A percentile compares a stretch with the other conserved stretches of the same genome.
Evolutionary conservation across 1,140 invertebrate species (phyloP).

Genomic region (Drosophila micromelanica): DNA sequence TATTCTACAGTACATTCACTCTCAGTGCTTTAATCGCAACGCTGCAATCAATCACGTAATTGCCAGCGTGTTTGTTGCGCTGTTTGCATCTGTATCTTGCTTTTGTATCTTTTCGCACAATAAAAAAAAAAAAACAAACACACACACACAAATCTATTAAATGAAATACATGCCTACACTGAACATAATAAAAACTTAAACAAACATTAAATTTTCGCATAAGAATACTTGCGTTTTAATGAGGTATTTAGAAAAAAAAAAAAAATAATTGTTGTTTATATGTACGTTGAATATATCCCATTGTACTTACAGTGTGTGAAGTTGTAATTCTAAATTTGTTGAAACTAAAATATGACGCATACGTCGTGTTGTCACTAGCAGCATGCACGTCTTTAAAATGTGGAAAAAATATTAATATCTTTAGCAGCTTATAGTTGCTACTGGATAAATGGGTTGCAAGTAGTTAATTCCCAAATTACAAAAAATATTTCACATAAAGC

Average conservation of each 20-base stretch:
- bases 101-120: conserved; percentile 65
- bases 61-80: conserved; percentile 70
- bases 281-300: background rate
- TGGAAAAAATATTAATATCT: too few species aligned
- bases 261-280: background rate
- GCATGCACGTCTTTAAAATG: background rate
- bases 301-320: background rate
- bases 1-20: conserved; percentile 35
- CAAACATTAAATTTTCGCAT: conserved; percentile 58
- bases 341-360: conserved; percentile 23
- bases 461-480: too few species aligned
- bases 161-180: conserved; percentile 27
- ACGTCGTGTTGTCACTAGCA: conserved; percentile 14
- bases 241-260: conserved; percentile 18
- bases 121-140: conserved; percentile 29
- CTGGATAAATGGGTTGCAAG: too few species aligned
- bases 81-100: conserved; percentile 69
- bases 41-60: conserved; percentile 76
- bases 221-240: conserved; percentile 9
- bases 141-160: conserved; percentile 51
- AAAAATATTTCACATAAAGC: too few species aligned
- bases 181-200: conserved; percentile 52
- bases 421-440: too few species aligned
- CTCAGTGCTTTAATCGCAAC: conserved; percentile 55
- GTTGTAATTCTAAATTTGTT: background rate